These are phyloP conservation scores for Merops nubicus DNA, from an alignment of 2,113 vertebrate species.

Conservation along the genomic window DNA sequence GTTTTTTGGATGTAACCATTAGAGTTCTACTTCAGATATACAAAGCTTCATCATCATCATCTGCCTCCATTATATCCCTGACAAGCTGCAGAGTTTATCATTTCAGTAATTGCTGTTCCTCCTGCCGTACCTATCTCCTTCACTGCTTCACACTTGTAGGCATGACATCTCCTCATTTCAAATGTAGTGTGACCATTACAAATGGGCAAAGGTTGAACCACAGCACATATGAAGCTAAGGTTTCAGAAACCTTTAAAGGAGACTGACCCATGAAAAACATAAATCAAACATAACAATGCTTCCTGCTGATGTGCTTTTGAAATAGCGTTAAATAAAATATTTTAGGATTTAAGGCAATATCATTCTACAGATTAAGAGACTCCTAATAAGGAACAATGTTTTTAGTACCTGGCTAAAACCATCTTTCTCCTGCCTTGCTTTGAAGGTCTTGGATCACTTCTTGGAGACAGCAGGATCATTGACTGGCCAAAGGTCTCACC, in stretches of 20 bases:
- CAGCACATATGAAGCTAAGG: not conserved
- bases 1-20: not conserved
- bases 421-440: not conserved
- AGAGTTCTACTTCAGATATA: not conserved
- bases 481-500: not conserved
- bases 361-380: not conserved
- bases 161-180: not conserved
- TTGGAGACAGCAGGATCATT: not conserved
- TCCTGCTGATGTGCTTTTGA: not conserved
- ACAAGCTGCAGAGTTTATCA: not conserved
- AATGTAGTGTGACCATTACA: not conserved
- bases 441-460: not conserved
- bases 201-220: not conserved
- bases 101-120: not conserved
- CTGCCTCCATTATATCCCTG: not conserved
- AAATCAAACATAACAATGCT: not conserved
- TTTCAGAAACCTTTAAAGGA: not conserved
- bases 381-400: rapidly evolving
- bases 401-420: not conserved
- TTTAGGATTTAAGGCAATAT: not conserved
- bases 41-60: not conserved
- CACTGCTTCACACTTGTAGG: rapidly evolving
- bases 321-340: not conserved
- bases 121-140: not conserved
- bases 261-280: not conserved